A percentile compares a stretch with the other conserved stretches of the same genome.
Conservation (phyloP, 2,888 invertebrate genomes). For the Dioctria rufipes region DNA sequence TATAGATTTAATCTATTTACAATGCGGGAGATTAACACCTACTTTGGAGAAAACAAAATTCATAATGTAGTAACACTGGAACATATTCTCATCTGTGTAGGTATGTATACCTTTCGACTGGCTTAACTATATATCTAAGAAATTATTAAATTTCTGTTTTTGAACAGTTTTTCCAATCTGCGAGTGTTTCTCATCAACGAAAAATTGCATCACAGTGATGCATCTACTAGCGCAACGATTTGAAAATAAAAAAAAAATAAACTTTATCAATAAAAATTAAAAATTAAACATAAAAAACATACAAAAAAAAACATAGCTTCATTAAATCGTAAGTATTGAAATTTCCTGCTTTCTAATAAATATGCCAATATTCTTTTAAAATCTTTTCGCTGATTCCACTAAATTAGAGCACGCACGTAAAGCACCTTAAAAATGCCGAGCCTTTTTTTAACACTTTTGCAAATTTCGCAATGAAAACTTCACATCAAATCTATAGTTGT, state of each 20-base stretch:
- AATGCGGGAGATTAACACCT: no score
- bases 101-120: no score
- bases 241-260: not conserved
- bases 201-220: no score
- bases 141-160: no score
- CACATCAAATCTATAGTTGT: constrained; percentile 17
- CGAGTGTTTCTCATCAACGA: no score
- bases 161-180: no score
- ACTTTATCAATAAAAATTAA: not conserved
- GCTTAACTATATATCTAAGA: no score
- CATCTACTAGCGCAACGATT: no score
- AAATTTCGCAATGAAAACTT: constrained; percentile 21
- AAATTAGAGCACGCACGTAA: constrained; percentile 44
- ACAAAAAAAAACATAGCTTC: not conserved
- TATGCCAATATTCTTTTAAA: constrained; percentile 25
- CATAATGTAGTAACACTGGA: no score
- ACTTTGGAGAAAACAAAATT: no score
- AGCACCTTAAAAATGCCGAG: constrained; percentile 20
- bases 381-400: constrained; percentile 37
- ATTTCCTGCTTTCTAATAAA: constrained; percentile 6
- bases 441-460: constrained; percentile 40
- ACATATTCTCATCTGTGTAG: no score
- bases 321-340: not conserved
- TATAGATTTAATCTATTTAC: no score
- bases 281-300: not conserved